These are phyloP conservation scores for Sycobia sp. DNA, from an alignment of 1,140 invertebrate genomes.

Conservation along the genomic window DNA sequence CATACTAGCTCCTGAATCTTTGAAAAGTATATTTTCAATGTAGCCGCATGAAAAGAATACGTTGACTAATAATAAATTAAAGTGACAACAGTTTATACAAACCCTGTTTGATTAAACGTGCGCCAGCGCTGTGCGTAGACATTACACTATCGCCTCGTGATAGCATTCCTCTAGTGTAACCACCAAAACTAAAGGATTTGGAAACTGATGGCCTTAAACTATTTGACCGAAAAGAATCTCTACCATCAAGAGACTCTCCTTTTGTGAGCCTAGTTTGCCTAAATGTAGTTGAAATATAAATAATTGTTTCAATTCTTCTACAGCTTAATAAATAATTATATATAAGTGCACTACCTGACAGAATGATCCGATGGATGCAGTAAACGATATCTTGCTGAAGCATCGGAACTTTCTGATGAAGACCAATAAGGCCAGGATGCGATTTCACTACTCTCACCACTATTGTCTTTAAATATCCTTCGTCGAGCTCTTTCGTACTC, in stretches of 20 bases:
- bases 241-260: slow-evolving; percentile 64
- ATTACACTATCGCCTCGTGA: slow-evolving; percentile 63
- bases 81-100: slow-evolving; percentile 1
- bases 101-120: slow-evolving; percentile 77
- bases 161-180: slow-evolving; percentile 69
- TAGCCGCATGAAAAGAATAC: background rate
- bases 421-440: slow-evolving; percentile 62
- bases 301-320: background rate
- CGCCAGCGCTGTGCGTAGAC: slow-evolving; percentile 60
- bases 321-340: background rate
- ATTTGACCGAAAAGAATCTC: slow-evolving; percentile 60
- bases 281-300: slow-evolving; percentile 1
- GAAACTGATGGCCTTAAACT: slow-evolving; percentile 69
- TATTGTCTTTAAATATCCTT: slow-evolving; percentile 76
- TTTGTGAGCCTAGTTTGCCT: slow-evolving; percentile 61
- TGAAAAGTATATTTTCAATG: slow-evolving; percentile 30
- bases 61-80: background rate
- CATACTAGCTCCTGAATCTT: slow-evolving; percentile 72
- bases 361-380: slow-evolving; percentile 52
- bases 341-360: slow-evolving; percentile 48
- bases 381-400: slow-evolving; percentile 52
- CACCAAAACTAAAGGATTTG: slow-evolving; percentile 86
- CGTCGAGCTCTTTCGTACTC: slow-evolving; percentile 82
- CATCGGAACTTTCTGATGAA: slow-evolving; percentile 59
- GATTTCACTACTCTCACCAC: slow-evolving; percentile 52